These are phyloP conservation scores for Alfaro cultratus DNA, from an alignment of 2,797 vertebrate species.

Conservation along the genomic window DNA sequence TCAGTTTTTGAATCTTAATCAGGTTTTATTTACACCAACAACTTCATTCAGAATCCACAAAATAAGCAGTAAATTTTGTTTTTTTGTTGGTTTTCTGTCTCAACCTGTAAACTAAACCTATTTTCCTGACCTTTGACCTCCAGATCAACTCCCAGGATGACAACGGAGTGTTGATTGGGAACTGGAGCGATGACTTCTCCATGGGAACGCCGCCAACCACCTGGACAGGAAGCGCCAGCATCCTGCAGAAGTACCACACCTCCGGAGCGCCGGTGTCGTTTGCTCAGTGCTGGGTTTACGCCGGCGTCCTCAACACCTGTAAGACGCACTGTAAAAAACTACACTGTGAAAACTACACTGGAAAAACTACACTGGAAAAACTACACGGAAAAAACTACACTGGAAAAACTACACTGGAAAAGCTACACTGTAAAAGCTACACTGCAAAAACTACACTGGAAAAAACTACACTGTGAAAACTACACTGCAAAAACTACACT, in stretches of 20 bases:
- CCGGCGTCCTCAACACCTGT: constrained; percentile 94
- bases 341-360: too few species aligned
- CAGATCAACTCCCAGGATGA: constrained; percentile 92
- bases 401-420: too few species aligned
- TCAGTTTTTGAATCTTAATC: not conserved
- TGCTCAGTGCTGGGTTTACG: constrained; percentile 95
- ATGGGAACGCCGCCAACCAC: constrained; percentile 83
- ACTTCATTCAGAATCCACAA: not conserved
- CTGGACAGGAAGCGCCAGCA: constrained; percentile 90
- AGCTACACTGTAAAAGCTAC: too few species aligned
- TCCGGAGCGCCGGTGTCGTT: constrained; percentile 79
- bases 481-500: too few species aligned
- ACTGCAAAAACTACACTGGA: too few species aligned
- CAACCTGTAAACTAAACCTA: not conserved
- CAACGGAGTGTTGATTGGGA: constrained; percentile 87
- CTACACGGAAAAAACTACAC: too few species aligned
- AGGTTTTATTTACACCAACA: not conserved
- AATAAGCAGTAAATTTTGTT: not conserved
- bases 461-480: too few species aligned
- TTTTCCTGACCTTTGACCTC: not conserved
- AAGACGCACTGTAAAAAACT: constrained; percentile 59
- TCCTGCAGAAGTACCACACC: constrained; percentile 84
- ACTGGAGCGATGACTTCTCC: constrained; percentile 84
- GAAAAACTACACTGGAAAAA: too few species aligned
- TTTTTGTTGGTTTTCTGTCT: not conserved